These are phyloP conservation scores for Enteromius anoplus DNA, from an alignment of 2,797 vertebrate genomes.

Conservation along the genomic window DNA sequence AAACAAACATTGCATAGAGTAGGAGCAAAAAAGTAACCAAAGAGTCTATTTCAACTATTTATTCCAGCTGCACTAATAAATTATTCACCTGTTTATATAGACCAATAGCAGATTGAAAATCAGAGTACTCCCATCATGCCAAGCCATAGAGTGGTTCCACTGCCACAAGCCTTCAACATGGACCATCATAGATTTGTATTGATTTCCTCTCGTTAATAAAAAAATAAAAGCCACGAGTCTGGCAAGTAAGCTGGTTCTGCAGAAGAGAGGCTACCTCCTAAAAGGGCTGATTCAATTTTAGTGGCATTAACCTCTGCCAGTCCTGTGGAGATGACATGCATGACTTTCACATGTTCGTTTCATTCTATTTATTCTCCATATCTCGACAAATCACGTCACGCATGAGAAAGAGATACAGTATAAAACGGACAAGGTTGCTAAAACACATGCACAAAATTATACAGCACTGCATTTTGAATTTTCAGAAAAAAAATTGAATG, in stretches of 20 bases:
- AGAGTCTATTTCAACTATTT: not conserved
- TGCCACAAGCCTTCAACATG: constrained; percentile 19
- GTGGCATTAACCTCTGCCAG: constrained; percentile 40
- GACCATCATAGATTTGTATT: constrained; percentile 48
- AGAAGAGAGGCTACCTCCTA: constrained; percentile 39
- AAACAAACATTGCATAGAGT: not conserved
- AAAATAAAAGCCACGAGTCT: constrained; percentile 35
- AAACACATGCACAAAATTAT: not conserved
- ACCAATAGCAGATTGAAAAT: not conserved
- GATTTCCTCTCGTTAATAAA: constrained; percentile 50
- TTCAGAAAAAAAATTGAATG: not conserved
- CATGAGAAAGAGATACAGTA: not conserved
- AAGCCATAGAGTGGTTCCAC: constrained; percentile 1
- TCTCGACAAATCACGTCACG: not conserved
- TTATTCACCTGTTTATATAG: not conserved
- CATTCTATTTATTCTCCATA: not conserved
- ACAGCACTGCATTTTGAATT: not conserved
- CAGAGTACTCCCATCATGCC: not conserved
- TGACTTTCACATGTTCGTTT: constrained; percentile 14
- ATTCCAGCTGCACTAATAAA: not conserved
- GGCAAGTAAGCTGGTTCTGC: constrained; percentile 5
- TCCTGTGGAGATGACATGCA: constrained; percentile 11
- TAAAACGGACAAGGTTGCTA: not conserved
- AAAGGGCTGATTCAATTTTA: constrained; percentile 54
- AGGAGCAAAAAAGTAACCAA: not conserved